Percentiles rank a stretch among this genome's conserved stretches.
Conservation (phyloP, 2,888 invertebrate genomes). For the Eupithecia inturbata region DNA sequence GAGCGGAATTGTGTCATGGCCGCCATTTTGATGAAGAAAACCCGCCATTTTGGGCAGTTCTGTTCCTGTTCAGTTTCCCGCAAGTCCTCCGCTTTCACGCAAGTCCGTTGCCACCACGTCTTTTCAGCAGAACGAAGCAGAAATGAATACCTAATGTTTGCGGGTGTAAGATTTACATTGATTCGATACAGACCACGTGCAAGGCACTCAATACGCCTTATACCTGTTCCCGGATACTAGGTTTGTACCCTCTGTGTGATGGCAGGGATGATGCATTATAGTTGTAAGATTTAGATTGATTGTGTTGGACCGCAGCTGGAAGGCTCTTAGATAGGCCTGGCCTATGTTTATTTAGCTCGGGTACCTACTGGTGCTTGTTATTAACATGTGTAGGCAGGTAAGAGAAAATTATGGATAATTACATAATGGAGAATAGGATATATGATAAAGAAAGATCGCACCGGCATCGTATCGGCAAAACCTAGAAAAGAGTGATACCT, state of each 20-base stretch:
- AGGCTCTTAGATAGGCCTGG: not conserved
- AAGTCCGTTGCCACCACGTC: not conserved
- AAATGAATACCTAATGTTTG: not conserved
- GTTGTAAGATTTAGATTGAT: not conserved
- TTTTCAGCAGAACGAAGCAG: not conserved
- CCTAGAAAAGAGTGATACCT: not conserved
- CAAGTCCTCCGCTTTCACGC: not conserved
- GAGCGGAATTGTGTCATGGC: not conserved
- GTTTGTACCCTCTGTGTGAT: not conserved
- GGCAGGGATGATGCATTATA: not conserved
- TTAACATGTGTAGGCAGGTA: not conserved
- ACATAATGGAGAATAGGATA: not conserved
- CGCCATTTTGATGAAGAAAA: not conserved
- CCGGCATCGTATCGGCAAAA: not conserved
- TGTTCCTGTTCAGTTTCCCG: not conserved
- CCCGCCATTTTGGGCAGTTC: not conserved
- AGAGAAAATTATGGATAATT: not conserved
- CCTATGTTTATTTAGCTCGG: not conserved
- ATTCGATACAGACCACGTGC: not conserved
- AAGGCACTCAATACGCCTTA: not conserved
- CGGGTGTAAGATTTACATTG: not conserved
- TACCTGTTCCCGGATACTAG: not conserved
- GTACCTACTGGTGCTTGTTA: not conserved
- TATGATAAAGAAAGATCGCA: not conserved
- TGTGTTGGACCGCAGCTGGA: conserved; percentile 1